Evolutionary conservation across 2,888 invertebrate species (phyloP), one percentile per base, ranked within the genome.

Genomic region (Rhamnusium bicolor): DNA sequence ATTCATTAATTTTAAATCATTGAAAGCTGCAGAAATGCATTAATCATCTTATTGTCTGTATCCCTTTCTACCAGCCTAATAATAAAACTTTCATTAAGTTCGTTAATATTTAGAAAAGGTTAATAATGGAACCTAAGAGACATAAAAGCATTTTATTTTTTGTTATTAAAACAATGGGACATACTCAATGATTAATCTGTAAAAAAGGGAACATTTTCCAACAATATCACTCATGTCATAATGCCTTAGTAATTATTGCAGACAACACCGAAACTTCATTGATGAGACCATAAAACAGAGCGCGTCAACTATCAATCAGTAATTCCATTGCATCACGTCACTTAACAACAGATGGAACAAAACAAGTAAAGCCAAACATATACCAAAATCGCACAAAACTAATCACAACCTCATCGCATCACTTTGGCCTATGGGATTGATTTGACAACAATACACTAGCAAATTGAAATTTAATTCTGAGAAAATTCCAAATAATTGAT

Each of bases 381-480:
- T 6, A 63, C 51, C 46, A 63, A 51, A 27, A 63, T 63, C 16
- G 18, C 63, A 24, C 49, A 24, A 63, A 63, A 63, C 63, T 24
- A 49, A 63, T 63, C 63, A 29, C 63, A 18, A 10, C 46, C 27
- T 47, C 62, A 49, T 62, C 49, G 16, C 49, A 51, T 63, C 63
- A 29, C 16, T 58, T 58, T 12, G 58, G 27, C 16, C 49, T 49
- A 49, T 56, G 49, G 49, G 10, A 63, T 47, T 21, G 24, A 21
- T n/a, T 62, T 47, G 62, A 62, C 62, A 62, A 32, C 62, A 62
- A 62, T 47, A 19, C 12, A 24, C n/a, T 21, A 21, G 62, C 24
- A 62, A 47, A 62, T 47, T 24, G 62, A 62, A 61, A 62, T 62
- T 62, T 24, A 24, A 47, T 62, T 18, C 60, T 47, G 24, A 62